Base-by-base conservation (phyloP, 2,888 invertebrate species). In the Osmoderma eremita region DNA sequence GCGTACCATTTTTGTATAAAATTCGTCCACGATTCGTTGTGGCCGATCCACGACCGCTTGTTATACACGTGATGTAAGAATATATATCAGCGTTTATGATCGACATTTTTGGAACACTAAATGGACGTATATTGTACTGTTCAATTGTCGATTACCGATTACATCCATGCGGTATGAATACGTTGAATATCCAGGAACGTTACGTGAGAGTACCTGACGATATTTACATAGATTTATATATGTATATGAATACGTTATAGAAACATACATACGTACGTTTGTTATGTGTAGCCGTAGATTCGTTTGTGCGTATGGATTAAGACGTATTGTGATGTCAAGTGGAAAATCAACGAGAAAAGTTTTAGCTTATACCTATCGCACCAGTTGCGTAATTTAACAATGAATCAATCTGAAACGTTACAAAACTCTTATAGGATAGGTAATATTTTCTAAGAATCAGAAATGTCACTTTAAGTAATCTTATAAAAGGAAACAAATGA, bases 31-130 rank as follows among this genome's bases (percentile, higher is more conserved):
- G 56, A 42, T 36, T 56, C 45, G 17, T 15, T 4, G 54, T 61
- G 58, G 45, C 56, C 67, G 53, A 67, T 30, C 63, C 36, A 15
- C 58, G 50, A 49, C 56, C 64, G 71, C 61, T 69, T 71, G 70
- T 69, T 62, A 56, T 72, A 65, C 72, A 72, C 69, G 72, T 71
- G 71, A 65, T 63, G 63, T 63, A 67, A 70, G 74, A 73, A 45
- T 30, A 77, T 75, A 76, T 76, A 75, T 77, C 75, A 74, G 71
- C 73, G 72, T 77, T 76, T 76, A 78, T 75, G 76, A 76, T 74
- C 76, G 75, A 75, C 76, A 72, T 75, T 76, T 76, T 73, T 67
- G 69, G 71, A 69, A 69, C 72, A 70, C 69, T 73, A 75, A 75
- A 75, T 75, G 71, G 74, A 75, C 75, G 75, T 71, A 74, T 75